Percentiles rank a stretch among this genome's conserved stretches.
These are phyloP conservation scores for Grus americana DNA, from an alignment of 2,113 vertebrate genomes.

Conservation along the genomic window DNA sequence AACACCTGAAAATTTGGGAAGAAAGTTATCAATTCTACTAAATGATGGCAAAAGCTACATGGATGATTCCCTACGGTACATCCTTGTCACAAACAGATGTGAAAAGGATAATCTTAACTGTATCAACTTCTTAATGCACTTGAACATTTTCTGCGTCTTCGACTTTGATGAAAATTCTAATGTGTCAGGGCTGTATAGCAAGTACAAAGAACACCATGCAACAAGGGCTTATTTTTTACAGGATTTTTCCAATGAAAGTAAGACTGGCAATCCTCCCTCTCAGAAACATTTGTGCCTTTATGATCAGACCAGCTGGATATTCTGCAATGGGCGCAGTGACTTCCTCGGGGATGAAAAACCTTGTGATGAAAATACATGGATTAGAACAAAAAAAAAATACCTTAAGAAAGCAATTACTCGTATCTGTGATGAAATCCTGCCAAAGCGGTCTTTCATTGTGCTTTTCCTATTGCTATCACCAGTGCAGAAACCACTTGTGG, in stretches of 20 bases:
- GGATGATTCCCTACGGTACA: slow-evolving; percentile 77
- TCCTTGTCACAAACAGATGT: slow-evolving; percentile 81
- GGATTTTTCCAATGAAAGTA: slow-evolving; percentile 67
- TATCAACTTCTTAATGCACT: slow-evolving; percentile 75
- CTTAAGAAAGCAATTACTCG: slow-evolving; percentile 73
- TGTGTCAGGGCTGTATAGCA: slow-evolving; percentile 74
- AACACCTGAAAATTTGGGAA: slow-evolving; percentile 68
- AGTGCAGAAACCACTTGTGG: slow-evolving; percentile 77
- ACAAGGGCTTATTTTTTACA: slow-evolving; percentile 76
- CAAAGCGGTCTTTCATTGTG: slow-evolving; percentile 75
- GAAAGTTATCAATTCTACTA: slow-evolving; percentile 76
- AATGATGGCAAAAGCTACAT: slow-evolving; percentile 79
- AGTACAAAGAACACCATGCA: slow-evolving; percentile 70
- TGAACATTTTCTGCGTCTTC: slow-evolving; percentile 84
- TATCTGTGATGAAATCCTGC: slow-evolving; percentile 81
- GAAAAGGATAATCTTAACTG: slow-evolving; percentile 63
- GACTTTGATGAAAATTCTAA: slow-evolving; percentile 85
- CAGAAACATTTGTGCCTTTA: slow-evolving; percentile 72
- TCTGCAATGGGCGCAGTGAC: slow-evolving; percentile 83
- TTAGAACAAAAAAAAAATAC: slow-evolving; percentile 75
- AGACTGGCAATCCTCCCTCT: slow-evolving; percentile 47
- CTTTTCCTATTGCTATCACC: slow-evolving; percentile 79
- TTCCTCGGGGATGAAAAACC: slow-evolving; percentile 71
- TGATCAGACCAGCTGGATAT: slow-evolving; percentile 85
- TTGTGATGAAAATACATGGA: slow-evolving; percentile 83